Base-by-base conservation (phyloP, 2,113 vertebrate genomes). In the Tor tambroides region DNA sequence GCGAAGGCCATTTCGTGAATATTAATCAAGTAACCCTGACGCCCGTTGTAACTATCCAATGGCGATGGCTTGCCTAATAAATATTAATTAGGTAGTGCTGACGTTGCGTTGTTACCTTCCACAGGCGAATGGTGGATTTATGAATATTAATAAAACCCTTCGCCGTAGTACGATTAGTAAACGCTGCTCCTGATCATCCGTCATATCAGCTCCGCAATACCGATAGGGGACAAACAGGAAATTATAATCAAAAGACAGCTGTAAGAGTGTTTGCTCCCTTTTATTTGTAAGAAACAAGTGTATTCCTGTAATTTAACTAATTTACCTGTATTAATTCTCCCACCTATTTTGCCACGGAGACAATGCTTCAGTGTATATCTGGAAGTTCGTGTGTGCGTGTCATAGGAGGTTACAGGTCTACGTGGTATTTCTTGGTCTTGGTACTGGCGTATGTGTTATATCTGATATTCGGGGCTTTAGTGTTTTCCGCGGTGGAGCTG, bases 401-500 rank as follows among this genome's bases (percentile, higher is more conserved):
- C 77, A 91, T 94, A 85, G 95, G 97, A 86, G 92, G 94, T 80
- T 95, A 96, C 91, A 95, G 89, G 86, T 93, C 96, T 2, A 93
- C 93, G 43, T 94, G 96, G 90, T 96, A 94, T 89, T 97, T 99
- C 83, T 89, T 91, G 43, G 88, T 97, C n/a, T 90, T 99, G 92
- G 72, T 97, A 6, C 87, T 95, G 19, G 94, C 92, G 41, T 99
- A 99, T 92, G 79, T 95, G 87, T 88, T 96, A 0, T 99, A 98
- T 91, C 93, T 99, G 83, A 32, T 97, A 4, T 91, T 98, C 88
- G 98, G 98, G 11, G 97, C 98, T 23, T 95, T 96, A 65, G 95
- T 99, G 86, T 99, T 99, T 95, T 98, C 97, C 30, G 95, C 96
- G 59, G 95, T 99, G 90, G 98, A 99, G 93, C 93, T 96, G 91